A percentile compares a stretch with the other conserved stretches of the same genome.
phyloP scores from a whole-genome alignment of 2,888 invertebrate genomes.

The Noctua janthina region DNA sequence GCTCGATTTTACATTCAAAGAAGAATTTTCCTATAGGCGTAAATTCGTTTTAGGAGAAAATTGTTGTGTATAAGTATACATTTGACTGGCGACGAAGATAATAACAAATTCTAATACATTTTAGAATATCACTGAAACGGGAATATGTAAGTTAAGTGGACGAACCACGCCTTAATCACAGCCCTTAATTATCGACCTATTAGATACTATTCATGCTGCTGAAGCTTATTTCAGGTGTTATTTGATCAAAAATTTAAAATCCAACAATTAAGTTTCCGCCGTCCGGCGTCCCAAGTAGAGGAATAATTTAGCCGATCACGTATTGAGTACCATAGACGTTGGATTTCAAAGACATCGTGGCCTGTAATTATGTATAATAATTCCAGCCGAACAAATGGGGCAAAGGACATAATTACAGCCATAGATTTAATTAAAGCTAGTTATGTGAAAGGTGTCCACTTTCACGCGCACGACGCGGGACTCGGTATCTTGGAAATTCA shows the following conservation, averaged over 20 bases:
- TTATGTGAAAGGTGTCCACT: conserved; percentile 86
- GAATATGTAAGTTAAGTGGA: conserved; percentile 67
- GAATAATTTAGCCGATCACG: conserved; percentile 78
- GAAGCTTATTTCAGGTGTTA: conserved; percentile 89
- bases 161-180: conserved; percentile 73
- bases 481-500: conserved; percentile 63
- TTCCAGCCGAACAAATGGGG: conserved; percentile 85
- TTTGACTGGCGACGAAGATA: conserved; percentile 19
- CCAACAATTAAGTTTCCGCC: conserved; percentile 82
- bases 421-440: conserved; percentile 85
- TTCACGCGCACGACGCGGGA: conserved; percentile 85
- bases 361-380: conserved; percentile 86
- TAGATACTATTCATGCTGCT: conserved; percentile 75
- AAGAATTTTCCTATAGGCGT: not conserved
- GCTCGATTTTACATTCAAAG: not conserved
- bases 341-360: conserved; percentile 81
- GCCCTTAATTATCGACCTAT: conserved; percentile 81
- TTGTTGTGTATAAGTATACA: conserved; percentile 35
- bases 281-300: conserved; percentile 71
- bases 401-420: conserved; percentile 88
- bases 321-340: conserved; percentile 75
- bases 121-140: conserved; percentile 60
- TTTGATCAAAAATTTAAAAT: conserved; percentile 86
- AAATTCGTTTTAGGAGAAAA: conserved; percentile 12
- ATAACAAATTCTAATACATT: conserved; percentile 54